Percentiles rank a stretch among this genome's conserved stretches.
phyloP scores from a whole-genome alignment of 2,113 vertebrate species.

The Mastomys coucha region DNA sequence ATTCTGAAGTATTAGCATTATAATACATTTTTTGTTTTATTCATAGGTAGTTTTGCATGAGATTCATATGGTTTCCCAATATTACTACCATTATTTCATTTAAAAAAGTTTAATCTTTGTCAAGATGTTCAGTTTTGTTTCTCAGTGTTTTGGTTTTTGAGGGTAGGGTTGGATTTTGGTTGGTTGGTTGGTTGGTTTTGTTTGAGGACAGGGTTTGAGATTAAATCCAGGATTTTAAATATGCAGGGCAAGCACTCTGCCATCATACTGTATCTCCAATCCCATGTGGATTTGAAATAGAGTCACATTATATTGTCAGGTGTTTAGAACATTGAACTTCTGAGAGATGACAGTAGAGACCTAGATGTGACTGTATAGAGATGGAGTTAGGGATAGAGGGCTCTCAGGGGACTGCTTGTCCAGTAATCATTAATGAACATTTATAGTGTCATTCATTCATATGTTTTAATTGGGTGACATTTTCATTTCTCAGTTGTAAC shows the following conservation, averaged over 20 bases:
- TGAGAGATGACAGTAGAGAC: neutral
- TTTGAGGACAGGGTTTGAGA: neutral
- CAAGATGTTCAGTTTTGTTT: neutral
- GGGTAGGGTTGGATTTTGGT: neutral
- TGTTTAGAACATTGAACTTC: neutral
- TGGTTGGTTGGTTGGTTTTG: neutral
- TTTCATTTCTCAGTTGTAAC: constrained; percentile 5
- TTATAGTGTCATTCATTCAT: neutral
- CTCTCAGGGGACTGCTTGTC: neutral
- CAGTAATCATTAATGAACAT: neutral
- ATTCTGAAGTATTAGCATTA: neutral
- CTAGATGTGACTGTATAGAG: neutral
- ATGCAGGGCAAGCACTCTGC: neutral
- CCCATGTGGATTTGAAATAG: neutral
- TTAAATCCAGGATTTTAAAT: neutral
- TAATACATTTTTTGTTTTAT: neutral
- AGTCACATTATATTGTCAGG: neutral
- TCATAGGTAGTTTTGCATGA: neutral
- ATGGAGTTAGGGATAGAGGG: neutral
- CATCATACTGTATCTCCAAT: neutral
- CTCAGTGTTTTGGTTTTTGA: neutral
- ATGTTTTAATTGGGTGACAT: neutral
- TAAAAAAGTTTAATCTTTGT: neutral
- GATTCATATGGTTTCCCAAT: neutral
- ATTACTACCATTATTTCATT: neutral